These are phyloP conservation scores for Leucophora obtusa DNA, from an alignment of 2,888 invertebrate species.

Conservation along the genomic window DNA sequence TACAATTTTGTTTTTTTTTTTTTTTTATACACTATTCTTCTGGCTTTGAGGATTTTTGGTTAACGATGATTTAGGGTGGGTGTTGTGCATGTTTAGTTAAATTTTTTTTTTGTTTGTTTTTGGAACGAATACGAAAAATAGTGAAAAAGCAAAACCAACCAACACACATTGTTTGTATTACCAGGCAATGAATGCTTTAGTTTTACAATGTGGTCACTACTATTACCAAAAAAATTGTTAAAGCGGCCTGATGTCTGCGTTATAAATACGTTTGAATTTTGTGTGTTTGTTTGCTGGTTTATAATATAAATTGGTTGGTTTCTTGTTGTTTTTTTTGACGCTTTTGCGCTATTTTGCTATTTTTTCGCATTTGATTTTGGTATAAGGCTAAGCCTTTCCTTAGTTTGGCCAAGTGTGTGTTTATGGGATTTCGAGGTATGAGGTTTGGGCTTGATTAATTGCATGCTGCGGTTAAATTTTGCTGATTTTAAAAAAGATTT, in stretches of 20 bases:
- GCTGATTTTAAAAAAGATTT: constrained; percentile 63
- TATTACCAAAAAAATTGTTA: constrained; percentile 12
- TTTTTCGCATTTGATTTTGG: constrained; percentile 6
- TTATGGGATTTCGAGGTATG: constrained; percentile 39
- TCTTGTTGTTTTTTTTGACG: constrained; percentile 27
- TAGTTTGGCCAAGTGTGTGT: neutral
- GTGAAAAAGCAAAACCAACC: neutral
- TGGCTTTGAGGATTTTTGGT: neutral
- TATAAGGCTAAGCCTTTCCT: constrained; percentile 33
- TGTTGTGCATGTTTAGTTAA: constrained; percentile 18
- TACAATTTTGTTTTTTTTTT: neutral
- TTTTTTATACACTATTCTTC: no score
- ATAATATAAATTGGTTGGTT: constrained; percentile 60
- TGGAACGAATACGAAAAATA: neutral
- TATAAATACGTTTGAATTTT: constrained; percentile 20
- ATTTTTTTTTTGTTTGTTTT: neutral
- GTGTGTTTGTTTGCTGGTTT: constrained; percentile 39
- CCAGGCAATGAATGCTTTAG: constrained; percentile 14
- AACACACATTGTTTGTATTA: constrained; percentile 25
- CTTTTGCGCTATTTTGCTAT: constrained; percentile 34
- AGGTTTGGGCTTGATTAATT: constrained; percentile 66
- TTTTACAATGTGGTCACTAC: constrained; percentile 37
- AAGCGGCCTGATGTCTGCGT: constrained; percentile 33
- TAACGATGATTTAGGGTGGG: neutral
- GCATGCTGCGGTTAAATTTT: constrained; percentile 67